Percentiles rank a stretch among this genome's conserved stretches.
Evolutionary conservation across 1,140 invertebrate genomes (phyloP).

Genomic region (Sesamia nonagrioides): DNA sequence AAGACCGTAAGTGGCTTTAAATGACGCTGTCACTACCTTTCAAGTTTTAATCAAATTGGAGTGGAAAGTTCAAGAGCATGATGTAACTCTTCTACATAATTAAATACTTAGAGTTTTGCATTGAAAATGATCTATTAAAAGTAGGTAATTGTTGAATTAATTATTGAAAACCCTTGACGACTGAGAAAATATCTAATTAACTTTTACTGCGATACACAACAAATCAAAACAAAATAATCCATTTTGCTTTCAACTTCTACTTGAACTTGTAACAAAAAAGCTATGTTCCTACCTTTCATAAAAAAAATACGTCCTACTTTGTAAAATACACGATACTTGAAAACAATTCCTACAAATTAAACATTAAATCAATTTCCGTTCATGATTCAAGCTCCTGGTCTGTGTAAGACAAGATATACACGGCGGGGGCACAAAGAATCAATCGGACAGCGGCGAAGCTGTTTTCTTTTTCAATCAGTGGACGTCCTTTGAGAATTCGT

Average conservation of each 20-base stretch:
- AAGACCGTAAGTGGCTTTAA: constrained; percentile 30
- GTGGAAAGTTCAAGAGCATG: not conserved
- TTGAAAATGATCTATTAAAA: not conserved
- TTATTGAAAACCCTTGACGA: not conserved
- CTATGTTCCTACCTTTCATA: too few species aligned
- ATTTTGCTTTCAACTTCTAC: not conserved
- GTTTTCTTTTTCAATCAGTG: constrained; percentile 85
- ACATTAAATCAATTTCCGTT: not conserved
- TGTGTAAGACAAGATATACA: constrained; percentile 69
- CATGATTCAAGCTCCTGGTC: constrained; percentile 41
- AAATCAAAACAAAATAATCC: too few species aligned
- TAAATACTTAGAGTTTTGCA: not conserved
- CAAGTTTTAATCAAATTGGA: constrained; percentile 31
- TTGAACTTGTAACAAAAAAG: not conserved
- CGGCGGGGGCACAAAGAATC: constrained; percentile 72
- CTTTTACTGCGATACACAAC: too few species aligned
- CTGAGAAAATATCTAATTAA: too few species aligned
- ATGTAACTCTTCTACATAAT: not conserved
- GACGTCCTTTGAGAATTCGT: constrained; percentile 70
- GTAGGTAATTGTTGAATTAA: not conserved
- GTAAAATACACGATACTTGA: not conserved
- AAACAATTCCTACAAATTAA: not conserved
- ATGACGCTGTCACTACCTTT: constrained; percentile 18
- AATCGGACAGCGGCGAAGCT: constrained; percentile 78
- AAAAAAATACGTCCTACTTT: not conserved